Base-by-base conservation (phyloP, 2,888 invertebrate genomes). In the Steinernema scapterisci region DNA sequence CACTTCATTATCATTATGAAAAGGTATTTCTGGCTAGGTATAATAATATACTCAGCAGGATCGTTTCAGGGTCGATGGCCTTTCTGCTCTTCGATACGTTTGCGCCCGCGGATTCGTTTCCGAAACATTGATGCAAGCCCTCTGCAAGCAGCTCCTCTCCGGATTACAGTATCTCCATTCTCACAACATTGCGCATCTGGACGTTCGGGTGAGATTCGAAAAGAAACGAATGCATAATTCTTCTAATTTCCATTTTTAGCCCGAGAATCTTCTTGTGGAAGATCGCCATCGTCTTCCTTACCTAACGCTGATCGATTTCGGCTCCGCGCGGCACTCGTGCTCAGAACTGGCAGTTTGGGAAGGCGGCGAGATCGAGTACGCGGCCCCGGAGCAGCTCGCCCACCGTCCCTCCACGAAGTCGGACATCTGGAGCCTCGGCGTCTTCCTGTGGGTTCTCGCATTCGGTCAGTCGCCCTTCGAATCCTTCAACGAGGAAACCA, bases 191-290 rank as follows among this genome's bases (percentile, higher is more conserved):
- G 75, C 78, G 13, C 77, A 78, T 51, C 72, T 77, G 25, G 76
- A 71, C 19, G 70, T 77, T 9, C 73, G 70, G 73, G 76, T 76
- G n/a, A 16, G 45, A 16, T n/a, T n/a, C n/a, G n/a, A n/a, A n/a
- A n/a, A n/a, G n/a, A n/a, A n/a, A n/a, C n/a, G 38, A 6, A 6
- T 0, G 45, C 31, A 13, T 9, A 1, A 27, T 31, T 9, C 48
- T 23, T 11, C 16, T 13, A 72, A 21, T 43, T 9, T 0, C 43
- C 51, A 31, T 38, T 72, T 77, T 72, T 48, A 78, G 71, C 77
- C 78, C n/a, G 78, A 77, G 54, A 75, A 78, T 27, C 74, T 78
- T 13, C 73, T 75, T 27, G 76, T 78, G 43, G 77, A 77, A 46
- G 52, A 70, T 16, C 70, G 51, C 19, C 43, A 45, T 45, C 44